Evolutionary conservation across 2,797 vertebrate genomes (phyloP).

Genomic region (Sebastolobus alascanus): DNA sequence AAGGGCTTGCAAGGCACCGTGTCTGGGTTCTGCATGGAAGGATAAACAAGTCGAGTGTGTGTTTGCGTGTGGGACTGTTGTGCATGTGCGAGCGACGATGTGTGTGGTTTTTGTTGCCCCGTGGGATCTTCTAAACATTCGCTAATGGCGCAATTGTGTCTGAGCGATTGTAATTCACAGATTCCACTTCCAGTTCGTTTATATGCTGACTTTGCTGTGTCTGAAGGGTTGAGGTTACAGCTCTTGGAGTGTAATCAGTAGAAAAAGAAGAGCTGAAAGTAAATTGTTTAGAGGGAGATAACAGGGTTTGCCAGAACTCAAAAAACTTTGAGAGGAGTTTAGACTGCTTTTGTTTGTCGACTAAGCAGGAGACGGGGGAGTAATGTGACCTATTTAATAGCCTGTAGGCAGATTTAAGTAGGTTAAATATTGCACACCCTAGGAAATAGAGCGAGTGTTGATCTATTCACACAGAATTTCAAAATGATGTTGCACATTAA

Average conservation of each 20-base stretch:
- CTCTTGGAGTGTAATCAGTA: constrained; percentile 48
- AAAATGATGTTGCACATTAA: constrained; percentile 10
- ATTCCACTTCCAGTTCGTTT: constrained; percentile 61
- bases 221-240: constrained; percentile 54
- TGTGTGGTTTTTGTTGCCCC: constrained; percentile 58
- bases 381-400: constrained; percentile 27
- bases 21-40: constrained; percentile 78
- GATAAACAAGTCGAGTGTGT: constrained; percentile 75
- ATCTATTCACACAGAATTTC: not conserved
- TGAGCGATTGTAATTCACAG: constrained; percentile 61
- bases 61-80: constrained; percentile 44
- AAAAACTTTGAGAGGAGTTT: constrained; percentile 44
- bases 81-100: constrained; percentile 32
- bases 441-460: not conserved
- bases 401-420: constrained; percentile 40
- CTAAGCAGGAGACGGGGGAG: constrained; percentile 20
- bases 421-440: constrained; percentile 18
- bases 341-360: constrained; percentile 49
- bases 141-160: constrained; percentile 63
- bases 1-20: constrained; percentile 69
- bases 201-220: constrained; percentile 60
- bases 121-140: constrained; percentile 72
- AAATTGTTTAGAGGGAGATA: constrained; percentile 68
- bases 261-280: constrained; percentile 53
- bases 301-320: constrained; percentile 38